These are phyloP conservation scores for Ariopsis seemanni DNA, from an alignment of 2,113 vertebrate genomes.

Conservation along the genomic window DNA sequence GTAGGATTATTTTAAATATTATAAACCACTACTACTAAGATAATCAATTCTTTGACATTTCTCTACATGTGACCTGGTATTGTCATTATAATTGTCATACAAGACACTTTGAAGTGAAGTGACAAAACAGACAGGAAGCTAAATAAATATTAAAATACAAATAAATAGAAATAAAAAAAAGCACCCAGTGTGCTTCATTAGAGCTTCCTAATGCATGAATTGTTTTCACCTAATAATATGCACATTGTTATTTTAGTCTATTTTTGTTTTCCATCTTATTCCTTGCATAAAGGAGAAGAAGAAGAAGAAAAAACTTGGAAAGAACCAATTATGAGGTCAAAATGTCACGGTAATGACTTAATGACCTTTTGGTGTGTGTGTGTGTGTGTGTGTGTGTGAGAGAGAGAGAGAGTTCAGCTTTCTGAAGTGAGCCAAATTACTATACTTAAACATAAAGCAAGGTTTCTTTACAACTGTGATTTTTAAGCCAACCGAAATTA, in stretches of 20 bases:
- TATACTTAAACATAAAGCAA: neutral
- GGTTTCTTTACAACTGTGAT: neutral
- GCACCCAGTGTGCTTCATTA: neutral
- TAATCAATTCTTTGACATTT: neutral
- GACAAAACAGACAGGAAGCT: neutral
- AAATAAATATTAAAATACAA: neutral
- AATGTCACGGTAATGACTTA: slow-evolving; percentile 39
- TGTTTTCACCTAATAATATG: neutral
- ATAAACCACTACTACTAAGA: neutral
- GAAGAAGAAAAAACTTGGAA: neutral
- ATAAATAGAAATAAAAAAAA: neutral
- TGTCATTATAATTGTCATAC: too few species aligned
- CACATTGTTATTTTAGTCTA: neutral
- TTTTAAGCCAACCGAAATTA: neutral
- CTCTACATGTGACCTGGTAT: neutral
- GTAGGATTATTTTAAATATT: neutral
- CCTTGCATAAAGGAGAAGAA: neutral
- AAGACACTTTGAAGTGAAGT: neutral
- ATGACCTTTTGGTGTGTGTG: slow-evolving; percentile 21
- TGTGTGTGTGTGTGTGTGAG: too few species aligned
- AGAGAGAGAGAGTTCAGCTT: neutral
- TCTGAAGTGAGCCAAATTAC: neutral
- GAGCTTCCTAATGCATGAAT: neutral
- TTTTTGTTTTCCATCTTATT: neutral
- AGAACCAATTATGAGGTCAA: slow-evolving; percentile 42